Evolutionary conservation across 30 jellyfish, hydroid and myxozoan species (phyloP), one percentile per base, ranked within the genome.

Genomic region (Euphysa ruthae): DNA sequence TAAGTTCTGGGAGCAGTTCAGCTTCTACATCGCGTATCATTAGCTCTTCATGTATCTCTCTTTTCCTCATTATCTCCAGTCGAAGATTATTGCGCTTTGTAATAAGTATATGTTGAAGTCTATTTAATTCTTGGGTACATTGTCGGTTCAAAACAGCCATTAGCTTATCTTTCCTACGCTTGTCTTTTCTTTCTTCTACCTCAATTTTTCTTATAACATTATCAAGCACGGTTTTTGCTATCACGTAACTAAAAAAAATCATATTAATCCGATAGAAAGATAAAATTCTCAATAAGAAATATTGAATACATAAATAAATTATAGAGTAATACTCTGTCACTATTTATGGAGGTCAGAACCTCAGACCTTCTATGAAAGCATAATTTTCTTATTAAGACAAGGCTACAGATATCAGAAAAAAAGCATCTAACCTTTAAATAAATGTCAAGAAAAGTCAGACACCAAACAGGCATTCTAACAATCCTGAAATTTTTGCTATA

Each of bases 141-240:
- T 68, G 80, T 27, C 49, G 44, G 16, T 43, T 16, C 1, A 63
- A 6, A 4, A 43, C 26, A 24, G 42, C 22, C 35, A 49, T 49
- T 6, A 63, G 31, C 26, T 43, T 31, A 22, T 63, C 77, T 10
- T 32, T 27, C 58, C 42, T 63, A 1, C 80, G 73, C 32, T 68
- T 49, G 13, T 68, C 80, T 28, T 49, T 44, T 1, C 50, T 29
- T 43, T 68, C 74, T 13, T 30, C 28, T 22, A 32, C 24, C 15
- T 68, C 80, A 43, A 68, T 49, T 16, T 68, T 68, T 49, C 50
- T 68, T 20, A 68, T 29, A 26, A 68, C 32, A 18, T 46, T 35
- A 16, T 68, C 80, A 15, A 68, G 27, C 27, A 68, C 76, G 26
- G 43, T 43, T 50, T 68, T 68, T 6, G 80, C 73, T 10, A 68